A percentile compares a stretch with the other conserved stretches of the same genome.
These are phyloP conservation scores for Heliconius congener DNA, from an alignment of 1,140 invertebrate genomes.

Conservation along the genomic window DNA sequence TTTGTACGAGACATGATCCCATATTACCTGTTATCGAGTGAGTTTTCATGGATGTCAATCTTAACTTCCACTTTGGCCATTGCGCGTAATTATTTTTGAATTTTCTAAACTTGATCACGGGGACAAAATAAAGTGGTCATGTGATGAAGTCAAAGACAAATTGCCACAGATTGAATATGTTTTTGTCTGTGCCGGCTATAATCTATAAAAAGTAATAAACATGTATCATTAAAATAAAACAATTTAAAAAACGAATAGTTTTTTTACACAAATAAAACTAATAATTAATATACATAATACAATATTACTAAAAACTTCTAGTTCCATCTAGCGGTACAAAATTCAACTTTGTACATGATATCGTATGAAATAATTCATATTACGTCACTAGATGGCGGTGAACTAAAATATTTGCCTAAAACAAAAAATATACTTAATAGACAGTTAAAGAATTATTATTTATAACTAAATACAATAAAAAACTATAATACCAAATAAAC, in stretches of 20 bases:
- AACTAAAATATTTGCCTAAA: background rate
- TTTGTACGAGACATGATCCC: constrained; percentile 30
- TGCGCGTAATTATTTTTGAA: constrained; percentile 80
- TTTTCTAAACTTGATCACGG: constrained; percentile 80
- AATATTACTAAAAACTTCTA: no score
- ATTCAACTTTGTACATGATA: background rate
- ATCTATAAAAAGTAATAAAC: background rate
- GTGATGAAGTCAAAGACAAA: constrained; percentile 72
- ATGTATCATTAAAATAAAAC: background rate
- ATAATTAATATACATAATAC: background rate
- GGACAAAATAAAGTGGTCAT: constrained; percentile 81
- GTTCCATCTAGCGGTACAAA: background rate
- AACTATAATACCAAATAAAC: no score
- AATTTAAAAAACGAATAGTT: no score
- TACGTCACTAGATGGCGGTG: background rate
- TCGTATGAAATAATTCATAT: background rate
- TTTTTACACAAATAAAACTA: background rate
- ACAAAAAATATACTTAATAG: no score
- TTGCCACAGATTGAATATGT: constrained; percentile 38
- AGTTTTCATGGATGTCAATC: constrained; percentile 75
- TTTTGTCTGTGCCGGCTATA: background rate
- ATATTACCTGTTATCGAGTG: constrained; percentile 77
- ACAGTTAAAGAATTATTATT: no score
- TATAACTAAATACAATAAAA: no score
- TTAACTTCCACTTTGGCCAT: constrained; percentile 77